phyloP scores from a whole-genome alignment of 2,888 invertebrate genomes.

The Poecilobothrus nobilitatus region DNA sequence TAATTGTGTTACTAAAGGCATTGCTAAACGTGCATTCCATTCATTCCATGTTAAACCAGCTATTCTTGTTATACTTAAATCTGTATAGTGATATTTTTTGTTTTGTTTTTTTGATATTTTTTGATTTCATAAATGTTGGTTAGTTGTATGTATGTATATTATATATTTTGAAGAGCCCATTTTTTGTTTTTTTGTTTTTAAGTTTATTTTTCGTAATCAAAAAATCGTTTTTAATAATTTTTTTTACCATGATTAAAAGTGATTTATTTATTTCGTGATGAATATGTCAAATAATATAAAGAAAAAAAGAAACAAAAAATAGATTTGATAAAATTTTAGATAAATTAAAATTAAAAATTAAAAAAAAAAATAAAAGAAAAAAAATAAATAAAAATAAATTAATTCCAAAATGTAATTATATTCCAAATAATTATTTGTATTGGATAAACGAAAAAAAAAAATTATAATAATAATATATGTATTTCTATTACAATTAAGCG shows the following conservation, averaged over 20 bases:
- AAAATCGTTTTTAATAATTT: conserved; percentile 12
- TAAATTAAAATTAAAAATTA: conserved; percentile 16
- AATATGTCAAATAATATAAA: conserved; percentile 13
- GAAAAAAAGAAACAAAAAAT: conserved; percentile 11
- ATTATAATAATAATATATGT: too few relatives aligned
- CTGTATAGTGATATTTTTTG: too few relatives aligned
- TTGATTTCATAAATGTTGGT: too few relatives aligned
- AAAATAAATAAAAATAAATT: conserved; percentile 21
- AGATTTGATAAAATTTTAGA: background rate
- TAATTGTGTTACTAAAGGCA: conserved; percentile 56
- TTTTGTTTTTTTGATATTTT: conserved; percentile 25
- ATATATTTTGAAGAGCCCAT: conserved; percentile 6
- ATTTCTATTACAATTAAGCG: background rate
- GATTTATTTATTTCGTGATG: conserved; percentile 13
- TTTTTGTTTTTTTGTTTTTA: conserved; percentile 15
- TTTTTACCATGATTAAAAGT: conserved; percentile 15
- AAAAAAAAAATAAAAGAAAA: conserved; percentile 25
- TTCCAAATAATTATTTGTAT: background rate
- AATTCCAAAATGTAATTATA: background rate
- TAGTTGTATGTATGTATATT: conserved; percentile 10
- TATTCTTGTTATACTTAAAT: conserved; percentile 65
- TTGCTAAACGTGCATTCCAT: conserved; percentile 66
- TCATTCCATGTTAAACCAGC: conserved; percentile 62
- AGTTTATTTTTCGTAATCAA: conserved; percentile 13
- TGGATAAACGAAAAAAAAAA: conserved; percentile 12